A percentile compares a stretch with the other conserved stretches of the same genome.
phyloP scores from a whole-genome alignment of 2,797 vertebrate species.

The Mus caroli region DNA sequence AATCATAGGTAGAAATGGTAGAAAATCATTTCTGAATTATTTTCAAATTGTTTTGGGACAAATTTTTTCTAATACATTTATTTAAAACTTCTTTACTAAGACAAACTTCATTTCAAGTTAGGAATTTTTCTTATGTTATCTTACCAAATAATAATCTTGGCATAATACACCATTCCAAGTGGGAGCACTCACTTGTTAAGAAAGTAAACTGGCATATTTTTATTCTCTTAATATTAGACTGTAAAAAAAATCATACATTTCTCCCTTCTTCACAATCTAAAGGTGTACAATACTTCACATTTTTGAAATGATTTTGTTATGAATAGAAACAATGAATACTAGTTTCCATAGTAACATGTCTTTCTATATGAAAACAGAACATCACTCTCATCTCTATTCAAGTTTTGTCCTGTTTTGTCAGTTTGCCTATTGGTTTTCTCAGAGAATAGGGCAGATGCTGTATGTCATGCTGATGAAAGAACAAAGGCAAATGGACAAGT shows the following conservation, averaged over 20 bases:
- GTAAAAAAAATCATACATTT: not conserved
- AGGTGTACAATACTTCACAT: not conserved
- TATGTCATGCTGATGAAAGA: slow-evolving; percentile 37
- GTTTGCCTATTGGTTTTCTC: slow-evolving; percentile 70
- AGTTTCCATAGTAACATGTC: slow-evolving; percentile 60
- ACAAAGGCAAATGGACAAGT: slow-evolving; percentile 12
- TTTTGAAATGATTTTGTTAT: slow-evolving; percentile 44
- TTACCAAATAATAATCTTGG: not conserved
- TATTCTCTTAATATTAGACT: not conserved
- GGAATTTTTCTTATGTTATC: not conserved
- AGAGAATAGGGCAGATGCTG: slow-evolving; percentile 55
- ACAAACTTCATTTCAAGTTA: not conserved
- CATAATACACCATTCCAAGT: not conserved
- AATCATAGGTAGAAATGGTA: not conserved
- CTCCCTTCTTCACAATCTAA: not conserved
- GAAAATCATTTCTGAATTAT: not conserved
- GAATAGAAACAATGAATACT: slow-evolving; percentile 64
- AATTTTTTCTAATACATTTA: not conserved
- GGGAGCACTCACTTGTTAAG: not conserved
- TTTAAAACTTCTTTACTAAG: not conserved
- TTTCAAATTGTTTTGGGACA: not conserved
- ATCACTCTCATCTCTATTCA: slow-evolving; percentile 59
- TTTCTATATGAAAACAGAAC: slow-evolving; percentile 60
- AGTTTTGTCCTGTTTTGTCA: slow-evolving; percentile 66
- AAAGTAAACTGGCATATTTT: not conserved